Conservation (phyloP, 2,888 invertebrate species). For the Cryptocheilus praepositus region DNA sequence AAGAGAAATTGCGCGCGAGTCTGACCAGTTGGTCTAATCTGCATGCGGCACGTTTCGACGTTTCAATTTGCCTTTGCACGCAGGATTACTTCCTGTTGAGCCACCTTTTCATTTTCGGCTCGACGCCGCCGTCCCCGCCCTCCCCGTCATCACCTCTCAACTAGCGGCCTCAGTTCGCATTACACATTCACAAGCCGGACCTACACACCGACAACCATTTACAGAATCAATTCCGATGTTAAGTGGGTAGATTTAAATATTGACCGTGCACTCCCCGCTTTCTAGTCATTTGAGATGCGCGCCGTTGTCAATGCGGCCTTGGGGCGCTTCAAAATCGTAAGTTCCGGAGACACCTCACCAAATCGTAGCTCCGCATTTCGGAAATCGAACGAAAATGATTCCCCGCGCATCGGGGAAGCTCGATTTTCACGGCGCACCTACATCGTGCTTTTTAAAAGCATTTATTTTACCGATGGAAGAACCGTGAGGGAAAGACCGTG, state of each 20-base stretch:
- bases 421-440: slow-evolving; percentile 8
- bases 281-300: no score
- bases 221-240: no score
- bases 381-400: no score
- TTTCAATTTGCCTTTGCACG: slow-evolving; percentile 57
- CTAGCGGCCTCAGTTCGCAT: neutral
- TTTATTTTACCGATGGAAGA: slow-evolving; percentile 32
- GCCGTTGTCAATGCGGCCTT: no score
- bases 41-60: slow-evolving; percentile 55
- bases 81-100: slow-evolving; percentile 42
- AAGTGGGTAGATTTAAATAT: no score
- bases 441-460: slow-evolving; percentile 37
- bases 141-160: neutral
- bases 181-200: no score
- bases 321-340: slow-evolving; percentile 51
- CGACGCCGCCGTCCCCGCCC: neutral
- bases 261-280: no score
- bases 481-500: neutral
- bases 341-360: no score
- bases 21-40: slow-evolving; percentile 60
- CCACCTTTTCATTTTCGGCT: slow-evolving; percentile 37
- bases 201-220: no score
- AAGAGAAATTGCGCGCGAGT: slow-evolving; percentile 11
- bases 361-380: no score
- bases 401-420: no score